A percentile compares a stretch with the other conserved stretches of the same genome.
Conservation (phyloP, 2,113 vertebrate species). For the Phyllopteryx taeniolatus region DNA sequence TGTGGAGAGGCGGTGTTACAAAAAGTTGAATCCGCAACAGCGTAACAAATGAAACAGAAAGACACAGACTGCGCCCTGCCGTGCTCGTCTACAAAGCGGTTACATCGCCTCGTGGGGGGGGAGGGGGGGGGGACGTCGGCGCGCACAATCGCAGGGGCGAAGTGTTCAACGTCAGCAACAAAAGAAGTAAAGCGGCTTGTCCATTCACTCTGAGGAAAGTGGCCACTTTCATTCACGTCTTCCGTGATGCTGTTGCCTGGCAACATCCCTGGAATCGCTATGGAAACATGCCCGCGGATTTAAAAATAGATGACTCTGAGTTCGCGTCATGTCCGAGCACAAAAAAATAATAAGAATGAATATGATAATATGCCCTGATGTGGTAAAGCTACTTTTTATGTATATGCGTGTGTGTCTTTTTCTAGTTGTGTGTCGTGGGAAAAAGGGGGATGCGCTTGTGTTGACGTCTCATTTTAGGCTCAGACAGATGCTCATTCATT, state of each 20-base stretch:
- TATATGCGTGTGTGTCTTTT: background rate
- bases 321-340: slow-evolving; percentile 64
- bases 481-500: slow-evolving; percentile 50
- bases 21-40: background rate
- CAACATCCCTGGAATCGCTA: slow-evolving; percentile 77
- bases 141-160: slow-evolving; percentile 10
- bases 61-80: background rate
- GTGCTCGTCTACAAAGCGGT: slow-evolving; percentile 20
- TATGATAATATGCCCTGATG: background rate
- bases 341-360: background rate
- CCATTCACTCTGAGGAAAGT: slow-evolving; percentile 58
- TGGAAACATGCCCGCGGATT: slow-evolving; percentile 74
- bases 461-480: slow-evolving; percentile 50
- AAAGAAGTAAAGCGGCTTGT: slow-evolving; percentile 8
- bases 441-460: slow-evolving; percentile 20
- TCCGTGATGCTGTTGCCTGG: slow-evolving; percentile 83
- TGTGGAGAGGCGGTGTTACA: background rate
- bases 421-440: background rate
- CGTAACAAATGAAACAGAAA: background rate
- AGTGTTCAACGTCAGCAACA: background rate
- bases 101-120: slow-evolving; percentile 12
- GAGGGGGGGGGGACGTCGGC: background rate
- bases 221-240: slow-evolving; percentile 74
- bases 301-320: slow-evolving; percentile 73
- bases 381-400: background rate